Evolutionary conservation across 1,140 invertebrate genomes (phyloP).

Genomic region (Drosophila mojavensis): DNA sequence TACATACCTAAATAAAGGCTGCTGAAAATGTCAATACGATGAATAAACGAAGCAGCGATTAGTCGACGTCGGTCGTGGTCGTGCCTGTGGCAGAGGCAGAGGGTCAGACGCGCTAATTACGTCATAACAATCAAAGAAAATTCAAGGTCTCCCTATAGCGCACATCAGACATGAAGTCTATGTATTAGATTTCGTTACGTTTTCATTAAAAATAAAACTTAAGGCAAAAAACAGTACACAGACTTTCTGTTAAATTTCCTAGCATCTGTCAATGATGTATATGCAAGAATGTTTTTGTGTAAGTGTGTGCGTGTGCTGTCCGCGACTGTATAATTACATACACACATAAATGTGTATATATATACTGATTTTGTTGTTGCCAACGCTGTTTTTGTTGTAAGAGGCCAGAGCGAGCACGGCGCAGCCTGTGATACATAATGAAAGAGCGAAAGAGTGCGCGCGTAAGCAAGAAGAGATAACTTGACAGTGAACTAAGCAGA

Average conservation of each 20-base stretch:
- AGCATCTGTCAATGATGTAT: constrained; percentile 21
- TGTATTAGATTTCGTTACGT: constrained; percentile 76
- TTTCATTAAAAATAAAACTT: constrained; percentile 80
- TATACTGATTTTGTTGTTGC: constrained; percentile 34
- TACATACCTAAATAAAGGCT: constrained; percentile 72
- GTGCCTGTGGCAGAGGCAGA: constrained; percentile 57
- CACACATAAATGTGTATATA: constrained; percentile 17
- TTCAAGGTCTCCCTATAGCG: constrained; percentile 71
- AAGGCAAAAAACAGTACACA: constrained; percentile 48
- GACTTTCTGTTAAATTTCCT: constrained; percentile 36
- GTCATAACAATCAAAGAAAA: constrained; percentile 83
- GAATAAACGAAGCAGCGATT: constrained; percentile 79
- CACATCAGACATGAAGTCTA: constrained; percentile 57
- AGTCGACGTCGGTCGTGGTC: constrained; percentile 68
- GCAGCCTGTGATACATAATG: constrained; percentile 72
- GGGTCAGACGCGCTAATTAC: constrained; percentile 74
- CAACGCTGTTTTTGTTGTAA: constrained; percentile 54
- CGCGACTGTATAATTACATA: constrained; percentile 76
- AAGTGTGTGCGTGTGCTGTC: constrained; percentile 49
- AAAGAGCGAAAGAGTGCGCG: constrained; percentile 55
- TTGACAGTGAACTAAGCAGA: constrained; percentile 42
- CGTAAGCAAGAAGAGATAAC: constrained; percentile 42
- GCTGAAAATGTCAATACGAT: constrained; percentile 80
- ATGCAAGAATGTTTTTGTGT: constrained; percentile 18
- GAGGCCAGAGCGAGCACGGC: constrained; percentile 44